Evolutionary conservation across 2,888 invertebrate genomes (phyloP), one percentile per base, ranked within the genome.

Genomic region (Cotesia congregata): DNA sequence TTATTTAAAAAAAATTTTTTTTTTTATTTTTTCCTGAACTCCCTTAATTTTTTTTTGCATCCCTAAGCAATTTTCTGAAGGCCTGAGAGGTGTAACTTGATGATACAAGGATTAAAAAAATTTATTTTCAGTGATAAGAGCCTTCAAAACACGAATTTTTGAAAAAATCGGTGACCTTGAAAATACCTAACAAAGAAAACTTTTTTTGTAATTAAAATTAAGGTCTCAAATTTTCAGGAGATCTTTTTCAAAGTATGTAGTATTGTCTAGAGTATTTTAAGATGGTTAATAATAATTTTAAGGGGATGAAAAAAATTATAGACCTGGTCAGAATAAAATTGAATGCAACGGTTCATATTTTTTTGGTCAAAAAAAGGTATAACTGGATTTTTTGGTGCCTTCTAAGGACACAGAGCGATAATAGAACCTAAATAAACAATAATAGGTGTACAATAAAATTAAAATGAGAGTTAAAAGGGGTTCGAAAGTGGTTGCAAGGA

Each of bases 391-490:
- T 30, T 30, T 30, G 0, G 0, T 3, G 30, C 30, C 30, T 30
- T 3, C 3, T 2, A 3, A 50, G 50, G 12, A 50, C 4, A 7
- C 4, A 50, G 3, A 12, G 50, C 4, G 1, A 50, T 50, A 50
- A 50, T 67, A 15, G 38, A 6, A 7, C 5, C 4, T 38, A 12
- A 30, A 65, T 65, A 65, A 5, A 30, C 12, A 65, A 38, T 60
- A 40, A 39, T 5, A 59, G 9, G 7, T 5, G 15, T 15, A 60
- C 15, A 59, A n/a, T 67, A 62, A 67, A 6, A n/a, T 40, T 60
- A 12, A 73, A 67, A 30, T 60, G 67, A 41, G 39, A 40, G 70
- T 38, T 39, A n/a, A 67, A 79, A 72, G 67, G 50, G 77, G 64
- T 38, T 39, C 12, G 50, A 79, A 72, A 68, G 50, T 76, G 67